Base-by-base conservation (phyloP, 1,140 invertebrate genomes). In the Patella vulgata region DNA sequence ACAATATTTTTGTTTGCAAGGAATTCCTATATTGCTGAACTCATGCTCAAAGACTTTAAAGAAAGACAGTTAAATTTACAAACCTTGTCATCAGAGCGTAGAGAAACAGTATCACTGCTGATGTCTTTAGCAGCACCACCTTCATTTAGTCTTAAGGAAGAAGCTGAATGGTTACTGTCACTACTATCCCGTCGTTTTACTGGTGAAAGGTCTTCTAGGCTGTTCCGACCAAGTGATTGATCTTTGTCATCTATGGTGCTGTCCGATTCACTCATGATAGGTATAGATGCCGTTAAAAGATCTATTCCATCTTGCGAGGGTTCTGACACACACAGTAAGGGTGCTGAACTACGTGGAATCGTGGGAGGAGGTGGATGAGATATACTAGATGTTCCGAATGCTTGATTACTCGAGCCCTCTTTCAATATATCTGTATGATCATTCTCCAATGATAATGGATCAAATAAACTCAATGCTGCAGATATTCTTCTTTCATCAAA, bases 401-500 rank as follows among this genome's bases (percentile, higher is more conserved):
- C n/a, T n/a, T n/a, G n/a, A n/a, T n/a, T n/a, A n/a, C n/a, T n/a
- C n/a, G n/a, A n/a, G n/a, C n/a, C n/a, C n/a, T n/a, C n/a, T n/a
- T 53, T 51, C 23, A 67, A 62, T 19, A 56, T 54, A 19, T 44
- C 56, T 12, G 51, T 55, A 11, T 21, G 39, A n/a, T 39, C 48
- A 31, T 48, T 54, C 3, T 67, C 68, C 4, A 65, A 48, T n/a
- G 74, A 42, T 53, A 81, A 66, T 1, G 81, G 80, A 63, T 83
- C 80, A 74, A 81, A 81, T 48, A 76, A 48, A 52, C 52, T 69
- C 30, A 81, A 51, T 1, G 78, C 71, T 12, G 71, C 66, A 6
- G 81, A 82, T 39, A 83, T 64, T 40, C 81, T 68, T 25, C 66
- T 73, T 40, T 75, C 73, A 59, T 79, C 69, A 9, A 83, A 65